Evolutionary conservation across 53 echinoderm and acorn worm species (phyloP).

Genomic region (Apostichopus leukothele): DNA sequence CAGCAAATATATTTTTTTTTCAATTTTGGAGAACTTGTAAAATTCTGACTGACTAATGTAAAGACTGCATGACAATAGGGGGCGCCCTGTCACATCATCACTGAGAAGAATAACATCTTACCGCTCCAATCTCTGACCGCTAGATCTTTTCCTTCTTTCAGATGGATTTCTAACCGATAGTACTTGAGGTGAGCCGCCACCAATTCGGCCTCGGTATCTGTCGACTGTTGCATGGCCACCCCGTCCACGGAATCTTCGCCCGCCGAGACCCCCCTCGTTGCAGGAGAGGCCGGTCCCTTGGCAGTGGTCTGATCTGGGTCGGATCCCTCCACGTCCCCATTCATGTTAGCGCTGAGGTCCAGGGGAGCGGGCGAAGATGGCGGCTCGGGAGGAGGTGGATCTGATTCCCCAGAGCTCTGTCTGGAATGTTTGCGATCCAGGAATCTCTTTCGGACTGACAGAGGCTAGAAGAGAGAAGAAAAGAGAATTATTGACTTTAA

Average conservation of each 20-base stretch:
- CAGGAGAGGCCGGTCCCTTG: not conserved
- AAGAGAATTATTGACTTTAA: not conserved
- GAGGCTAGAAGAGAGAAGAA: conserved; percentile 46
- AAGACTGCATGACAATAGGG: too few relatives aligned
- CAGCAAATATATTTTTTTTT: too few relatives aligned
- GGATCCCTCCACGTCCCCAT: conserved; percentile 28
- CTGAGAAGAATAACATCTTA: conserved; percentile 43
- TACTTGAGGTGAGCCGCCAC: conserved; percentile 54
- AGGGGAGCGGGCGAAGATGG: conserved; percentile 16
- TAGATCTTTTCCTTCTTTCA: conserved; percentile 86
- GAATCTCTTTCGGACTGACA: conserved; percentile 66
- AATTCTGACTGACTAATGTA: too few relatives aligned
- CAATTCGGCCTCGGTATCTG: conserved; percentile 51
- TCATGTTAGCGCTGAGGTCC: conserved; percentile 48
- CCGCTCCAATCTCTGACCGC: conserved; percentile 97
- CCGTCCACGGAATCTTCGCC: conserved; percentile 45
- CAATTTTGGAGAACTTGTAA: too few relatives aligned
- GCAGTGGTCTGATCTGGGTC: conserved; percentile 4
- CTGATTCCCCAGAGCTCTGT: conserved; percentile 41
- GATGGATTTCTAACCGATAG: conserved; percentile 85
- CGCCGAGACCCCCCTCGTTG: not conserved
- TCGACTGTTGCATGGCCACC: conserved; percentile 42
- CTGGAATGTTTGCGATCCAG: conserved; percentile 65
- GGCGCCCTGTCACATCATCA: too few relatives aligned
- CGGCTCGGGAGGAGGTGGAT: not conserved